Base-by-base conservation (phyloP, 2,888 invertebrate genomes). In the Melipona beecheii region DNA sequence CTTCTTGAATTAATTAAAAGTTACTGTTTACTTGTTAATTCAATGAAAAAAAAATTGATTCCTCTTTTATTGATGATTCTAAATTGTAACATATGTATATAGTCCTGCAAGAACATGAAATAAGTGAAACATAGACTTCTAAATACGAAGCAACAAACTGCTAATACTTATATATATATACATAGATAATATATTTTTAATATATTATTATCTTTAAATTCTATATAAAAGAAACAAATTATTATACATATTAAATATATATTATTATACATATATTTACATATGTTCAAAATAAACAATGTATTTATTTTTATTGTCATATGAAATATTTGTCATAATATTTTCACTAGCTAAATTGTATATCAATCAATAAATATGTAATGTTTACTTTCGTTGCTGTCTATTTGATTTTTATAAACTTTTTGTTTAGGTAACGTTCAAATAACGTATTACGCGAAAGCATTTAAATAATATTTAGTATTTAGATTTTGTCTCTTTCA, bases 101-200 rank as follows among this genome's bases (percentile, higher is more conserved):
- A 58, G 56, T 27, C 27, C 17, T 66, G 24, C 9, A 27, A 27
- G 68, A 52, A 68, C 68, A 68, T 19, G 50, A 50, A 68, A 50
- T 68, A 52, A 68, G 27, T 50, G 50, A 52, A 68, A 68, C 68
- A 68, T 27, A 68, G 68, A 68, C 4, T 68, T 27, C 50, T 68
- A 24, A 68, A 68, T 21, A 13, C 68, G 4, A 50, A 27, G 15
- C 19, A 19, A 19, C 17, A 27, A 4, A 50, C 2, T 24, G 24
- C 9, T 27, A 68, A 50, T 24, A 27, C 15, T 27, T 52, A 68
- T 5, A 4, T 24, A 27, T 50, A 19, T 4, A 27, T 19, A n/a
- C 1, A 50, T 68, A 50, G 13, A 60, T 62, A 50, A 52, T 69
- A 19, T 31, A 50, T 50, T 50, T 50, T 9, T 49, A 24, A 19